Base-by-base conservation (phyloP, 2,888 invertebrate species). In the Agriotes lineatus region DNA sequence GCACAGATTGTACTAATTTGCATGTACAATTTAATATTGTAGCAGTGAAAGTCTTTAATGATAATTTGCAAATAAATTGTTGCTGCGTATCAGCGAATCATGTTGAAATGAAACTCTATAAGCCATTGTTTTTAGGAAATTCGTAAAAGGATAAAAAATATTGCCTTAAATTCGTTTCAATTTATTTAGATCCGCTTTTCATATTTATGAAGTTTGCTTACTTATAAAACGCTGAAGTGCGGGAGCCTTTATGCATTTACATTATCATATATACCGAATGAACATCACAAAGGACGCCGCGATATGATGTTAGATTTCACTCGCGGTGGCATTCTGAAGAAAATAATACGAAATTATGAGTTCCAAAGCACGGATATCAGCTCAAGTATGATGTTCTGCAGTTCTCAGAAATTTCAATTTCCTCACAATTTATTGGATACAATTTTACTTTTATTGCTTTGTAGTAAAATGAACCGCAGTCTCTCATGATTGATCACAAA, bases 401-500 rank as follows among this genome's bases (percentile, higher is more conserved):
- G 64, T 69, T 57, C 67, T 61, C 44, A 4, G 57, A 67, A 65
- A 64, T 72, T 70, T 69, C 69, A 67, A 70, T 72, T 72, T 64
- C 62, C 44, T 50, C 42, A 30, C 48, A 59, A 70, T 69, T 72
- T 72, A 72, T 72, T 63, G 69, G 57, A 70, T 72, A 72, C 72
- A 69, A 67, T 72, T 72, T 70, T 62, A 67, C 63, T 69, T 72
- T 72, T 72, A 72, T 66, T 35, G 57, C 66, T 62, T 64, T 64
- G 48, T 61, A 67, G 61, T 61, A 62, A 67, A 67, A 62, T 67
- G 61, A 67, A 67, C 61, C 61, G 48, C 45, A 57, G 54, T 67
- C 57, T 67, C 18, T 37, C 44, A 67, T 61, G 61, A 67, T 67
- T 67, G 57, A 67, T 61, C 57, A 66, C 66, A 63, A 42, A 44